Base-by-base conservation (phyloP, 35 echinoderm and acorn worm species). In the Amphiura filiformis region DNA sequence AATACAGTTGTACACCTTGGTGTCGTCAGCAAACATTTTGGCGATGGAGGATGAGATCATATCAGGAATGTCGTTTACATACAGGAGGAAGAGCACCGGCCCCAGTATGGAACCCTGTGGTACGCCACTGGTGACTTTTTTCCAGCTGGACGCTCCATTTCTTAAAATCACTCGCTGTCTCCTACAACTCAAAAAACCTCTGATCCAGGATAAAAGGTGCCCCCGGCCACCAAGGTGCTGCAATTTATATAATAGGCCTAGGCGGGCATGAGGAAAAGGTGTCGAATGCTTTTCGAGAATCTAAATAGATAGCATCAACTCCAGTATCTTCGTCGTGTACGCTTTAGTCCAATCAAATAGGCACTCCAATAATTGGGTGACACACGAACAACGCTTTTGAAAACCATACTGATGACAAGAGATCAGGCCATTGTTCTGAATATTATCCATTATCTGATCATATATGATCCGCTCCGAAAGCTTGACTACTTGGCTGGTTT, bases 21-120 rank as follows among this genome's bases (percentile, higher is more conserved):
- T n/a, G n/a, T 91, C 82, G 44, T 91, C 83, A 26, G 81, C 81
- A 80, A 91, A 91, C 83, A 91, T 78, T 33, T 78, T 77, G 1
- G 75, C 80, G 30, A 83, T 91, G 31, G 82, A 52, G 0, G 38
- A 52, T 7, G 44, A 52, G 20, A 91, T 82, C 0, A 28, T 38
- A 1, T 65, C 77, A 0, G 89, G 89, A 33, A 91, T 91, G 76
- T n/a, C n/a, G n/a, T n/a, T n/a, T n/a, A n/a, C n/a, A n/a, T n/a
- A n/a, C n/a, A n/a, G n/a, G n/a, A n/a, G n/a, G n/a, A n/a, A n/a
- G n/a, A n/a, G n/a, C n/a, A n/a, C n/a, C n/a, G n/a, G n/a, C n/a
- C n/a, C n/a, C 22, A 86, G 0, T 3, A 91, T 91, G 35, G 89
- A 91, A 37, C 89, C 82, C 57, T 91, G 89, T 1, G 89, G 82